phyloP scores from a whole-genome alignment of 92 coral and sea anemone species.

The Epizoanthus fatuus region DNA sequence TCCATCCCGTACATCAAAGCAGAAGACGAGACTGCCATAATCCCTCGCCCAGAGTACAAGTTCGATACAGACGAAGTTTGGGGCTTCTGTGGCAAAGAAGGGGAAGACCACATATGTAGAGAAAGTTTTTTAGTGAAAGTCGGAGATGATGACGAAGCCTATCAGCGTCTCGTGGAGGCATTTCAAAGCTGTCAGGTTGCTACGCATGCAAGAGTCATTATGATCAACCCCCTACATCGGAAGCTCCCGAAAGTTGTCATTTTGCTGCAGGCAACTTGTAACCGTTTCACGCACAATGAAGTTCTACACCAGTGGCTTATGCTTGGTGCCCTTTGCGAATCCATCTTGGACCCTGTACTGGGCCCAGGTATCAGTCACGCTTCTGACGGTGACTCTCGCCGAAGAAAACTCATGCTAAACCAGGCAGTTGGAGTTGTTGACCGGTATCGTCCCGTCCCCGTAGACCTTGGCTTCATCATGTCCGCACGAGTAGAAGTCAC shows the following conservation, averaged over 20 bases:
- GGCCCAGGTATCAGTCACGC: slow-evolving; percentile 75
- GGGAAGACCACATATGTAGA: slow-evolving; percentile 46
- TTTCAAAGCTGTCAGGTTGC: slow-evolving; percentile 65
- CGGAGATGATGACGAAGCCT: slow-evolving; percentile 63
- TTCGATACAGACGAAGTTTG: slow-evolving; percentile 63
- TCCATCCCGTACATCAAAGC: slow-evolving; percentile 64
- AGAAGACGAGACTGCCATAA: not conserved
- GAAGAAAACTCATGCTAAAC: slow-evolving; percentile 57
- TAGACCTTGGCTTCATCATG: slow-evolving; percentile 50
- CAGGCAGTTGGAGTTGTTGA: slow-evolving; percentile 23
- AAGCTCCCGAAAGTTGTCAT: slow-evolving; percentile 65
- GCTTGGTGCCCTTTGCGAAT: slow-evolving; percentile 57
- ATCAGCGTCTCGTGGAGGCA: slow-evolving; percentile 56
- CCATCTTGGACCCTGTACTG: slow-evolving; percentile 66
- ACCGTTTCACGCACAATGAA: slow-evolving; percentile 69
- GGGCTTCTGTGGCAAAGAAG: slow-evolving; percentile 71
- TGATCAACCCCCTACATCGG: slow-evolving; percentile 66
- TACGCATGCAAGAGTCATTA: slow-evolving; percentile 72
- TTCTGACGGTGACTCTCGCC: slow-evolving; percentile 59
- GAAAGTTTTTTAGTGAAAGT: slow-evolving; percentile 58
- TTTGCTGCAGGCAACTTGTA: slow-evolving; percentile 67
- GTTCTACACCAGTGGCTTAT: slow-evolving; percentile 72
- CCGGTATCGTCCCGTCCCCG: slow-evolving; percentile 49
- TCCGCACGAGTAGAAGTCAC: slow-evolving; percentile 52
- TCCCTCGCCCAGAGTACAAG: slow-evolving; percentile 69